phyloP scores from a whole-genome alignment of 2,113 vertebrate genomes.

The Lonchura striata region DNA sequence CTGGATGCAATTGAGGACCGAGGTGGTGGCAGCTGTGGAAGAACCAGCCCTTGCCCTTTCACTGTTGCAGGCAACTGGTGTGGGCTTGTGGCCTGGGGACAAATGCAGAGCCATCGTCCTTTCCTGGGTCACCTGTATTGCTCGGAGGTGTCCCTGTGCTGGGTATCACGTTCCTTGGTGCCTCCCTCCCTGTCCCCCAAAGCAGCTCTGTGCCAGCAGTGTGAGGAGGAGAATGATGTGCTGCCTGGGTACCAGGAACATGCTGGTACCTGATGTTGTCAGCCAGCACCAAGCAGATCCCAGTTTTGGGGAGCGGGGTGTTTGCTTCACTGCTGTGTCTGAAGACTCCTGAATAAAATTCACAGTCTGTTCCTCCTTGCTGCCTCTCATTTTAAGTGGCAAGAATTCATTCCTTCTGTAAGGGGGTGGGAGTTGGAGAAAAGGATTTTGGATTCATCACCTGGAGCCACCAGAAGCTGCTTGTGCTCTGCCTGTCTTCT shows the following conservation, averaged over 20 bases:
- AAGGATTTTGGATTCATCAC: neutral
- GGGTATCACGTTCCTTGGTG: neutral
- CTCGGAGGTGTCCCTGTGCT: neutral
- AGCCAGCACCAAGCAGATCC: neutral
- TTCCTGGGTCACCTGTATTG: neutral
- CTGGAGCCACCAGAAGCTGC: neutral
- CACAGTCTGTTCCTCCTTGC: neutral
- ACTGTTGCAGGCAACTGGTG: neutral
- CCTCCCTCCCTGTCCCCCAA: neutral
- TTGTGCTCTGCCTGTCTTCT: neutral
- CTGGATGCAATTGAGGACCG: neutral
- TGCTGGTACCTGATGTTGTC: neutral
- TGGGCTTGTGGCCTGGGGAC: neutral
- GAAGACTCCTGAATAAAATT: slow-evolving; percentile 56
- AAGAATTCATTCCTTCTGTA: neutral
- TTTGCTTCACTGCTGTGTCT: neutral
- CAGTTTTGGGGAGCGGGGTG: neutral
- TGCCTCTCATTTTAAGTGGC: neutral
- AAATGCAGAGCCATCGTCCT: neutral
- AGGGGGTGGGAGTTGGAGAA: neutral
- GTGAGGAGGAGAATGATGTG: neutral
- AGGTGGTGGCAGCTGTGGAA: neutral
- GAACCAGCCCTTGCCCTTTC: neutral
- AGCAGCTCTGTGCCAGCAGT: neutral
- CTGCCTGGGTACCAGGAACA: neutral